Percentiles rank a stretch among this genome's conserved stretches.
Evolutionary conservation across 2,797 vertebrate species (phyloP).

Genomic region (Micromesistius poutassou): DNA sequence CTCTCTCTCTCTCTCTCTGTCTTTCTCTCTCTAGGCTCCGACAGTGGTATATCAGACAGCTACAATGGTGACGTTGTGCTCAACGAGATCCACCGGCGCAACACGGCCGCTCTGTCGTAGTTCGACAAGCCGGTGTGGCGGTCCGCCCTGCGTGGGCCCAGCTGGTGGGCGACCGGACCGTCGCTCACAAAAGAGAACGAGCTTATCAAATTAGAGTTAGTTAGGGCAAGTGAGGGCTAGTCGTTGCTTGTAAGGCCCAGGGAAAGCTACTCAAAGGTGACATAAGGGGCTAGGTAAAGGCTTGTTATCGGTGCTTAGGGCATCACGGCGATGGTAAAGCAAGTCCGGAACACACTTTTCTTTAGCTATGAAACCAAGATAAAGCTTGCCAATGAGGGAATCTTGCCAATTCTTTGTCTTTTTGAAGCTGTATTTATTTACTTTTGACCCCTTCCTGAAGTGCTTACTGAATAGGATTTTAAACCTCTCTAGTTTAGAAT

Average conservation of each 20-base stretch:
- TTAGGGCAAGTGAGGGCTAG: background rate
- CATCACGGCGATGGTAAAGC: no score
- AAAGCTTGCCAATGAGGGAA: no score
- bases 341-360: no score
- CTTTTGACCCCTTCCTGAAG: no score
- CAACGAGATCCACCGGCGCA: conserved; percentile 57
- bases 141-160: background rate
- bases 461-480: no score
- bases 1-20: conserved; percentile 4
- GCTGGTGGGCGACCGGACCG: background rate
- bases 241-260: background rate
- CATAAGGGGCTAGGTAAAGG: no score
- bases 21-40: conserved; percentile 45
- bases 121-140: background rate
- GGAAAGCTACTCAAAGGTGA: no score
- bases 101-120: background rate
- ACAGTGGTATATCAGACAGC: conserved; percentile 56
- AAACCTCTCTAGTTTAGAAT: background rate
- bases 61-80: conserved; percentile 55
- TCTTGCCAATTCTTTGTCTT: no score
- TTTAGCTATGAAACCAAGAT: no score
- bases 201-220: background rate
- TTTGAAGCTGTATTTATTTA: no score
- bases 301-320: no score
- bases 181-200: background rate